These are phyloP conservation scores for Theropithecus gelada DNA, from an alignment of 2,113 vertebrate species.

Conservation along the genomic window DNA sequence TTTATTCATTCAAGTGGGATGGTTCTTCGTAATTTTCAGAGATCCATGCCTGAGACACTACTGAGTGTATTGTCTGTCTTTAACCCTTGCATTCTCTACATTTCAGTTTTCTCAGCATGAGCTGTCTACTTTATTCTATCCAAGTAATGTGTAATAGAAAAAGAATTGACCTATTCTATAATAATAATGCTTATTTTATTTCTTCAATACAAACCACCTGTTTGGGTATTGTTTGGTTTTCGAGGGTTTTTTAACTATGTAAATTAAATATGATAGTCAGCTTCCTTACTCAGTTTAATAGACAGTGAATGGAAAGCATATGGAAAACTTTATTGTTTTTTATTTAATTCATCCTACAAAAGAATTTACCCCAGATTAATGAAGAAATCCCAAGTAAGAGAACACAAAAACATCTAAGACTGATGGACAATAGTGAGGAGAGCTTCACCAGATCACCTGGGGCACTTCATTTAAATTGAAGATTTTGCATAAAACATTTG, in stretches of 20 bases:
- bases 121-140: constrained; percentile 85
- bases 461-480: not conserved
- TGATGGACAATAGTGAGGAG: not conserved
- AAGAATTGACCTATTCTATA: constrained; percentile 82
- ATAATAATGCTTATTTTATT: constrained; percentile 84
- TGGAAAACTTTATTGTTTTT: constrained; percentile 20
- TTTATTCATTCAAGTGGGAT: constrained; percentile 75
- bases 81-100: constrained; percentile 80
- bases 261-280: constrained; percentile 75
- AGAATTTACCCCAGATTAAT: constrained; percentile 36
- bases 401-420: not conserved
- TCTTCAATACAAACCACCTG: constrained; percentile 85
- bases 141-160: constrained; percentile 82
- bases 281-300: constrained; percentile 55
- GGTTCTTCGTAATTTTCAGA: constrained; percentile 66
- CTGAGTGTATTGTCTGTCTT: constrained; percentile 74
- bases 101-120: constrained; percentile 87
- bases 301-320: constrained; percentile 63
- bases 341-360: constrained; percentile 30
- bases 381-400: not conserved
- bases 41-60: constrained; percentile 75
- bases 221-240: constrained; percentile 78
- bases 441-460: not conserved
- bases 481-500: constrained; percentile 22
- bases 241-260: not conserved